These are phyloP conservation scores for Pavo muticus DNA, from an alignment of 2,113 vertebrate species.

Conservation along the genomic window DNA sequence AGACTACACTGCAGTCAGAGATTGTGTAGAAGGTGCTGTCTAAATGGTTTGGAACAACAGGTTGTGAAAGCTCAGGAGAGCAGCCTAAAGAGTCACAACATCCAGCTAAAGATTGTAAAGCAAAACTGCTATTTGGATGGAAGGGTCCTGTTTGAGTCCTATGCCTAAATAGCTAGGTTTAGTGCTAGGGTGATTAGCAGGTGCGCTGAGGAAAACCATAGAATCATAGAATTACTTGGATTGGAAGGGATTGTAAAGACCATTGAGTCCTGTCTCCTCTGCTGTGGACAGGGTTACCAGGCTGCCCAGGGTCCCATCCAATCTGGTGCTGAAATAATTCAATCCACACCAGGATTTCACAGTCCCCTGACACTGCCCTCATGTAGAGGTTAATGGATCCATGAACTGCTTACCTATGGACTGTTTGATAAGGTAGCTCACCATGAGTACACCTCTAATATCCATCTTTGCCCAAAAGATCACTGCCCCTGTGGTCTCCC, in stretches of 20 bases:
- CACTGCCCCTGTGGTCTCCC: background rate
- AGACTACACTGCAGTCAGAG: background rate
- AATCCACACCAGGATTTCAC: background rate
- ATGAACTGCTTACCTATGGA: background rate
- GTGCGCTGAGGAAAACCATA: background rate
- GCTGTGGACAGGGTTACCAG: too few relatives aligned
- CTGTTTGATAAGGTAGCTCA: background rate
- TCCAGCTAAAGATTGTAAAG: background rate
- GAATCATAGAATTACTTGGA: too few relatives aligned
- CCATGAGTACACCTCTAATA: accelerated
- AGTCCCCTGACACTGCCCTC: background rate
- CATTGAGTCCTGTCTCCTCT: too few relatives aligned
- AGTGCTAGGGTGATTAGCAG: background rate
- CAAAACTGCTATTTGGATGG: background rate
- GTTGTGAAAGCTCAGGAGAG: background rate
- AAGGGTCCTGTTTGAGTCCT: background rate
- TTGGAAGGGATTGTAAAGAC: too few relatives aligned
- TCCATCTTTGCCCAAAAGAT: background rate
- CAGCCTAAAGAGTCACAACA: background rate
- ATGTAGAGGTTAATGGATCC: background rate
- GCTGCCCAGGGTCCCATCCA: too few relatives aligned
- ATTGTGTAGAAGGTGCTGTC: background rate
- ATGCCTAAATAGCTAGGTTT: background rate
- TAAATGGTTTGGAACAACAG: background rate
- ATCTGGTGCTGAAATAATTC: background rate